Percentiles rank a stretch among this genome's conserved stretches.
phyloP scores from a whole-genome alignment of 2,113 vertebrate species.

The Rissa tridactyla region DNA sequence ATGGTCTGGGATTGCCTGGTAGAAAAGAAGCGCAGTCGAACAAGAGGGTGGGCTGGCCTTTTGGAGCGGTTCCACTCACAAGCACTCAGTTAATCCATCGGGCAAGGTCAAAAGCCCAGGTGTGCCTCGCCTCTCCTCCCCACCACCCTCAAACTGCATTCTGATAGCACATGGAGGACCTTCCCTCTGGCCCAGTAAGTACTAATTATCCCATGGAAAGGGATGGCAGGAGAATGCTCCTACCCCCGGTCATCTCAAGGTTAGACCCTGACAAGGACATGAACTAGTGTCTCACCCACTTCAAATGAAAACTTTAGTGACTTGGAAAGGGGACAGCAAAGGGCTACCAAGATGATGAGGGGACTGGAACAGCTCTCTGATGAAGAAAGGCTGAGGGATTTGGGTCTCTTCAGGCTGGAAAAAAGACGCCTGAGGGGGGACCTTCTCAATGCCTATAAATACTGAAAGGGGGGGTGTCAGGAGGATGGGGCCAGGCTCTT shows the following conservation, averaged over 20 bases:
- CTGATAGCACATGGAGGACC: not conserved
- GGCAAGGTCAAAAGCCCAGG: conserved; percentile 44
- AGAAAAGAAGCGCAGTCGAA: not conserved
- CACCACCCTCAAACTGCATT: not conserved
- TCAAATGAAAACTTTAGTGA: not conserved
- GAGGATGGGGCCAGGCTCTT: too few species aligned
- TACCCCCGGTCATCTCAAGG: not conserved
- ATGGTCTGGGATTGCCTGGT: not conserved
- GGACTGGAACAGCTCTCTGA: too few species aligned
- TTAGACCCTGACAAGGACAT: not conserved
- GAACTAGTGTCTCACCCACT: not conserved
- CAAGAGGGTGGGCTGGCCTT: not conserved
- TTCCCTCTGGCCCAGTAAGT: not conserved
- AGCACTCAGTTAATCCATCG: not conserved
- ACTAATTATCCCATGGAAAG: not conserved
- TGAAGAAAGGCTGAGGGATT: too few species aligned
- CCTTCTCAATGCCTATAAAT: too few species aligned
- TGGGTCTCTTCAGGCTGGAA: too few species aligned
- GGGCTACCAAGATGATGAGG: too few species aligned
- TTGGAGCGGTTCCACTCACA: not conserved
- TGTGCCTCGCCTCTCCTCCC: not conserved
- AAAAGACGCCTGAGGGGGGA: too few species aligned
- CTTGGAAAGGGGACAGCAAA: too few species aligned
- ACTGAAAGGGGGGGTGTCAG: too few species aligned
- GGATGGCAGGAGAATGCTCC: not conserved